Evolutionary conservation across 2,113 vertebrate species (phyloP).

Genomic region (Triplophysa rosa): DNA sequence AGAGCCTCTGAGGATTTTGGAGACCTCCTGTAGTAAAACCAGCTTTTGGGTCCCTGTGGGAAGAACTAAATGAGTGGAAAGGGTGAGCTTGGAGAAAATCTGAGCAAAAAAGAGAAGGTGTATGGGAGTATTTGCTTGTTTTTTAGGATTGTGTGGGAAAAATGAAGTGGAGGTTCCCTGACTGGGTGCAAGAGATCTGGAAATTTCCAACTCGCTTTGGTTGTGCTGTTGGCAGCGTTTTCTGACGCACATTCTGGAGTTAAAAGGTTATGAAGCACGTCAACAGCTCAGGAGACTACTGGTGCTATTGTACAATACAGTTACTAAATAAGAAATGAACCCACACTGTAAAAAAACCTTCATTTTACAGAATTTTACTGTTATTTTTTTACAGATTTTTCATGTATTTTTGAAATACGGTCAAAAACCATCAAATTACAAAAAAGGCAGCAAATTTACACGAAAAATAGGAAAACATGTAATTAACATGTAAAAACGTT

Average conservation of each 20-base stretch:
- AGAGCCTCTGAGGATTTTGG: constrained; percentile 39
- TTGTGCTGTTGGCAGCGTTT: constrained; percentile 56
- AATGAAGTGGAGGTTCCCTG: constrained; percentile 54
- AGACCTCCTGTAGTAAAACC: constrained; percentile 54
- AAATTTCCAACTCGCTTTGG: constrained; percentile 64
- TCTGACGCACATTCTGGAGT: constrained; percentile 65
- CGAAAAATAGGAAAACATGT: too few species aligned
- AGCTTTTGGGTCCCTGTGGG: constrained; percentile 46
- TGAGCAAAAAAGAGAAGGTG: constrained; percentile 58
- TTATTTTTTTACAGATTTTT: too few species aligned
- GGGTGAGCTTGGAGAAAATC: constrained; percentile 44
- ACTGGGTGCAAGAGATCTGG: constrained; percentile 60
- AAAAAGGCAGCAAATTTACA: too few species aligned
- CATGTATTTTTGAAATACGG: too few species aligned
- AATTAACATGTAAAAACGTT: too few species aligned
- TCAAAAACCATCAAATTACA: too few species aligned
- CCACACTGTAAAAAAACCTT: too few species aligned
- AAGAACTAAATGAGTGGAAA: constrained; percentile 53
- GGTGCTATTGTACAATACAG: constrained; percentile 45
- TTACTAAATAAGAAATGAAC: neutral
- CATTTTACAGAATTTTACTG: too few species aligned
- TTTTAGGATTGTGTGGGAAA: constrained; percentile 58
- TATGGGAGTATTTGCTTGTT: constrained; percentile 54
- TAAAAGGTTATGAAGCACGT: constrained; percentile 65
- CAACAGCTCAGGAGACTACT: constrained; percentile 56